Evolutionary conservation across 2,888 invertebrate species (phyloP).

Genomic region (Agonopterix heracliana): DNA sequence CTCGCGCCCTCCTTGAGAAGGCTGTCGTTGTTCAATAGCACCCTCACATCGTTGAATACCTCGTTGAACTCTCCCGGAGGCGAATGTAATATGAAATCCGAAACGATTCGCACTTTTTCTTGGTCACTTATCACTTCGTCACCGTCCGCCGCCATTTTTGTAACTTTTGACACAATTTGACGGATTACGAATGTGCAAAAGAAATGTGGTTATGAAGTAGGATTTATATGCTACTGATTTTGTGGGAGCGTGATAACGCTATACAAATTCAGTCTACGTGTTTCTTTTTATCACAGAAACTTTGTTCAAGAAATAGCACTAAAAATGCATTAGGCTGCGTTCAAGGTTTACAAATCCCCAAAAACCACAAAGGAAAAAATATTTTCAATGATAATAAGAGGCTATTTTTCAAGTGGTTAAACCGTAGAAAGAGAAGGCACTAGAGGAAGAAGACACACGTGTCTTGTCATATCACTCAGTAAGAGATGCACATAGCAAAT

Average conservation of each 20-base stretch:
- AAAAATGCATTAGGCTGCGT: too few species aligned
- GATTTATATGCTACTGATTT: too few species aligned
- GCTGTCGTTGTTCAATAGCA: conserved; percentile 95
- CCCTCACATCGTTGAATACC: conserved; percentile 98
- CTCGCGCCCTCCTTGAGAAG: conserved; percentile 97
- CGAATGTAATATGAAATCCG: conserved; percentile 98
- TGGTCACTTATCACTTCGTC: conserved; percentile 90
- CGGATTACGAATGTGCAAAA: conserved; percentile 18
- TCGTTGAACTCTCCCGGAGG: conserved; percentile 99
- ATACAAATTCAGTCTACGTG: background rate
- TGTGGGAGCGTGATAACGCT: background rate
- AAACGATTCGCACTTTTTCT: conserved; percentile 97
- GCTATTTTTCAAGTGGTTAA: too few species aligned
- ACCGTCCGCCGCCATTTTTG: conserved; percentile 91
- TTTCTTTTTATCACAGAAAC: too few species aligned
- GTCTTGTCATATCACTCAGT: too few species aligned
- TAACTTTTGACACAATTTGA: conserved; percentile 47
- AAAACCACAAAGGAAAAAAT: too few species aligned
- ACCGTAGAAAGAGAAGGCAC: too few species aligned
- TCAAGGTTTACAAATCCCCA: too few species aligned
- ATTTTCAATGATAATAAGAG: too few species aligned
- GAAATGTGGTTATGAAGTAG: background rate
- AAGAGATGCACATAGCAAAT: too few species aligned
- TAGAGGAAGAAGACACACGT: too few species aligned
- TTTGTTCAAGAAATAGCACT: too few species aligned